phyloP scores from a whole-genome alignment of 2,888 invertebrate genomes.

The Myopa tessellatipennis region DNA sequence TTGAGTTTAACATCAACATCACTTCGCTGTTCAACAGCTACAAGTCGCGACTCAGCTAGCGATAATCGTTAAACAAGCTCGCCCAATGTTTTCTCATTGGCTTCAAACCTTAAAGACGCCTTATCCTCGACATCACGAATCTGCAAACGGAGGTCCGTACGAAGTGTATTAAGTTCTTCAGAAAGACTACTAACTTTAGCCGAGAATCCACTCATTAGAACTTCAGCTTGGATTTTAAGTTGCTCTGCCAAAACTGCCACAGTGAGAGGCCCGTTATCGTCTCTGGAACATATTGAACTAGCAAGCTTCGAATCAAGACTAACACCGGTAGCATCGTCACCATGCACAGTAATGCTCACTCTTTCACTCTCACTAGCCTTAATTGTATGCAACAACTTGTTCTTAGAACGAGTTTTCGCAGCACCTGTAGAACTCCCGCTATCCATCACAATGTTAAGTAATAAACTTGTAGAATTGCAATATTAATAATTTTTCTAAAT shows the following conservation, averaged over 20 bases:
- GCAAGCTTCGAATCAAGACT: no score
- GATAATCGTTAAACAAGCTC: not conserved
- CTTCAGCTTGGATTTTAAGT: no score
- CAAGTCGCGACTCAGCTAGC: no score
- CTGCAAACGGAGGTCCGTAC: not conserved
- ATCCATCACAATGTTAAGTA: not conserved
- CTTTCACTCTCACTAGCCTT: not conserved
- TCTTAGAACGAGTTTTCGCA: not conserved
- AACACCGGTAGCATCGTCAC: no score
- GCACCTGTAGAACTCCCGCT: not conserved
- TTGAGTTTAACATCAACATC: no score
- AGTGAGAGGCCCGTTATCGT: no score
- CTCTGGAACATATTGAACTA: no score
- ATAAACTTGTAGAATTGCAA: not conserved
- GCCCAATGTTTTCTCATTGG: not conserved
- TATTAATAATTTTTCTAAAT: not conserved
- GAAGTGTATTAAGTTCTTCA: not conserved
- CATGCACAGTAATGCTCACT: no score
- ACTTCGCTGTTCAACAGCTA: no score
- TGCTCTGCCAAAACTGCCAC: no score
- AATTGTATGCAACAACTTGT: not conserved
- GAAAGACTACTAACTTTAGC: not conserved
- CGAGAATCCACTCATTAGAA: not conserved
- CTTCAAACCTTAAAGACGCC: not conserved
- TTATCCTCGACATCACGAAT: not conserved